Evolutionary conservation across 2,113 vertebrate genomes (phyloP).

Genomic region (Crotophaga sulcirostris): DNA sequence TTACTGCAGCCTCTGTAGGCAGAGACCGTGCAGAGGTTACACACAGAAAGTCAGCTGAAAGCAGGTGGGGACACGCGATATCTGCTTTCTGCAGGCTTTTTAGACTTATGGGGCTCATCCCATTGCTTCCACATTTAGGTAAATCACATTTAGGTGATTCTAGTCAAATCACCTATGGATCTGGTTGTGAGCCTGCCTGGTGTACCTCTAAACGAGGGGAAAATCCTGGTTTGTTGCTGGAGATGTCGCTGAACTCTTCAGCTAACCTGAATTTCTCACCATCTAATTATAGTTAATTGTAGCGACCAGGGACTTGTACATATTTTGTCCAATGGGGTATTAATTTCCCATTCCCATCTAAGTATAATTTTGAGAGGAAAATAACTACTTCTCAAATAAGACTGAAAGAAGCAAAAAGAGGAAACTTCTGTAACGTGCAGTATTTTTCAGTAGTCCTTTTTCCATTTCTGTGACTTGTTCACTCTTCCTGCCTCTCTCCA

Average conservation of each 20-base stretch:
- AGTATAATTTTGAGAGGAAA: not conserved
- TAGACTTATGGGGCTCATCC: accelerated
- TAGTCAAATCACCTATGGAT: not conserved
- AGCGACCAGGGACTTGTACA: not conserved
- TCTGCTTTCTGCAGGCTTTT: not conserved
- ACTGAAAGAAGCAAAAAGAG: not conserved
- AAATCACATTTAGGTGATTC: not conserved
- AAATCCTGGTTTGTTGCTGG: not conserved
- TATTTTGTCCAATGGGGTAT: not conserved
- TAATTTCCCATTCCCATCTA: not conserved
- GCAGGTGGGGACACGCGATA: not conserved
- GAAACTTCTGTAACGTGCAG: accelerated
- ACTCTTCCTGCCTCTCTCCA: not conserved
- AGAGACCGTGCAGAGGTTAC: not conserved
- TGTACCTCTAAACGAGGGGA: not conserved
- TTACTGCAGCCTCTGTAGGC: not conserved
- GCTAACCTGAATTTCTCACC: conserved; percentile 1
- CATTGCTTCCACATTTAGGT: not conserved
- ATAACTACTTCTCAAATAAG: not conserved
- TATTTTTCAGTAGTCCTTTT: not conserved
- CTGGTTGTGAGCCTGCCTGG: not conserved
- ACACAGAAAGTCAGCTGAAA: not conserved
- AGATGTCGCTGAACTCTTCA: not conserved
- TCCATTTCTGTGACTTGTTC: not conserved
- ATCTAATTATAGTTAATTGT: not conserved